phyloP scores from a whole-genome alignment of 2,113 vertebrate genomes.

The Syngnathus floridae region DNA sequence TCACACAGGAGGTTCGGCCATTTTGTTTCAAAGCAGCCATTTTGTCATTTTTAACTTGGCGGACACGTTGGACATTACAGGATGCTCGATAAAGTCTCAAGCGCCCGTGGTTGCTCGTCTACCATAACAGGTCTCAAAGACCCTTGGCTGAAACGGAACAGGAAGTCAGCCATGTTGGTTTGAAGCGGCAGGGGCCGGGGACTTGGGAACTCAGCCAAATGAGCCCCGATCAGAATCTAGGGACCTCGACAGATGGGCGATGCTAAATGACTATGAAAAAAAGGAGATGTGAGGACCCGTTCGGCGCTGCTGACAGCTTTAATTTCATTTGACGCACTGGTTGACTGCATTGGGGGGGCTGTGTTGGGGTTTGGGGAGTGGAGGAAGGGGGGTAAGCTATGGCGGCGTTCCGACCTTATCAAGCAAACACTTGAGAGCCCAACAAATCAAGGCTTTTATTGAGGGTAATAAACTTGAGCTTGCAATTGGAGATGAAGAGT shows the following conservation, averaged over 20 bases:
- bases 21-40: no score
- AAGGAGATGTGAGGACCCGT: neutral
- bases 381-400: slow-evolving; percentile 23
- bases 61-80: no score
- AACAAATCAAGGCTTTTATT: slow-evolving; percentile 77
- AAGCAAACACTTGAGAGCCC: slow-evolving; percentile 65
- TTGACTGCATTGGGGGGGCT: neutral
- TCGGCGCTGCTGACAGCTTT: slow-evolving; percentile 15
- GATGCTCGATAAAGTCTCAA: no score
- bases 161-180: neutral
- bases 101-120: no score
- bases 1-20: no score
- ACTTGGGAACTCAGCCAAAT: neutral
- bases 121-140: neutral
- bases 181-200: neutral
- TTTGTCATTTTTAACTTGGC: no score
- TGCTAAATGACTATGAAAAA: neutral
- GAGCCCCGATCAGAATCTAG: neutral
- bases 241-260: neutral
- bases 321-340: slow-evolving; percentile 43
- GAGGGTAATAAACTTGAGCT: slow-evolving; percentile 67
- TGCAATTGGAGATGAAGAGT: slow-evolving; percentile 68
- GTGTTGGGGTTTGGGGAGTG: neutral
- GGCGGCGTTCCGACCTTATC: slow-evolving; percentile 66
- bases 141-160: neutral